Evolutionary conservation across 2,888 invertebrate species (phyloP), one percentile per base, ranked within the genome.

Genomic region (Drosophila kambysellisi): DNA sequence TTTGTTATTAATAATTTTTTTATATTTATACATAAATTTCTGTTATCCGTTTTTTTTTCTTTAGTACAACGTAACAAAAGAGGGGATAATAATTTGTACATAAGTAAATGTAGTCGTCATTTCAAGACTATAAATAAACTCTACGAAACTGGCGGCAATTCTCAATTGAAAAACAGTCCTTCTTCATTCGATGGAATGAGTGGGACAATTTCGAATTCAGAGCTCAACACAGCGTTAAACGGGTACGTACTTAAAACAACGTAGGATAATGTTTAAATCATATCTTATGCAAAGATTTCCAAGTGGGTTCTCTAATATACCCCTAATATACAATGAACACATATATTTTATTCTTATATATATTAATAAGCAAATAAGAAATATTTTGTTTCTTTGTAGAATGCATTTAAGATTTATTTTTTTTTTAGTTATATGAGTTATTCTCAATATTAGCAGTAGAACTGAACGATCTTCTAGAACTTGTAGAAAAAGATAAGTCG

Each of bases 11-110:
- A 25, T 33, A 4, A n/a, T 43, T 17, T 46, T 32, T 8, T 41
- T 41, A 12, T 46, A 20, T 48, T 29, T 37, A 3, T 12, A 51
- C 1, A 9, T 50, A 48, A 30, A 11, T 63, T 4, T 33, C 9
- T 33, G 46, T 20, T 32, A 12, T 35, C 6, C 35, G 15, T 46
- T 67, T 91, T 25, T 61, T 20, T 41, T 30, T 51, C 71, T 91
- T 29, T 89, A 96, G 96, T 92, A 60, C 95, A 95, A 77, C 95
- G 99, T 62, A 99, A 99, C 94, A 94, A 96, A 63, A 95, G 96
- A 73, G 99, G 99, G 2, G 96, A 97, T 91, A 98, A 99, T 93
- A 95, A 97, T n/a, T 94, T 99, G 39, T 99, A 99, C 94, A 95
- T 99, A 32, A 95, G 96, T 1, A 94, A 95, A 0, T 94, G 94